Percentiles rank a stretch among this genome's conserved stretches.
Evolutionary conservation across 1,140 invertebrate species (phyloP).

Genomic region (Drosophila trapezifrons): DNA sequence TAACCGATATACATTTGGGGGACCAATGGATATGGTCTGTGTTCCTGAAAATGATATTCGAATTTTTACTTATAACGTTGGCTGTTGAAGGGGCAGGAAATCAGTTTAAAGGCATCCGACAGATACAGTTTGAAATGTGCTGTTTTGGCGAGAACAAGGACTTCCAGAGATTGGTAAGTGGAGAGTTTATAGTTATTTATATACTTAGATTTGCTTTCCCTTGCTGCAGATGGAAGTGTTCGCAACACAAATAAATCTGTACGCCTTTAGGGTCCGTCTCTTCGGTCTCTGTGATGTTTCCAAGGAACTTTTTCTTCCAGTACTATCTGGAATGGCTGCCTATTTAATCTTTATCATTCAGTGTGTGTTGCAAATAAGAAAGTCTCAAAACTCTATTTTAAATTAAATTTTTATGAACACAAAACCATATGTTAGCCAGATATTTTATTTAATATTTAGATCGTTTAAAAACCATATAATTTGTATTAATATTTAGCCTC

Average conservation of each 20-base stretch:
- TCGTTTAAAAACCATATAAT: background rate
- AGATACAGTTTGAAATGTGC: conserved; percentile 4
- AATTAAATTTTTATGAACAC: too few relatives aligned
- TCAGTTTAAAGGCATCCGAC: background rate
- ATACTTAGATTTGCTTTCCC: too few relatives aligned
- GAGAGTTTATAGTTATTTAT: too few relatives aligned
- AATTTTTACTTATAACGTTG: background rate
- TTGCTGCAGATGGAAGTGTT: background rate
- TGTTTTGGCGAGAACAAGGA: background rate
- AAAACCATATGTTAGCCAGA: too few relatives aligned
- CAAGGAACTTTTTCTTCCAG: background rate
- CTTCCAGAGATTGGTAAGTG: conserved; percentile 7
- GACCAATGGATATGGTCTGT: background rate
- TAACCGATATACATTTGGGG: background rate
- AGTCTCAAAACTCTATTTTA: too few relatives aligned
- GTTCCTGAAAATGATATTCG: background rate
- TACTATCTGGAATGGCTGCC: background rate
- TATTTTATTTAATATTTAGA: background rate
- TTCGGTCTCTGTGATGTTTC: conserved; percentile 11
- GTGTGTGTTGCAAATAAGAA: background rate
- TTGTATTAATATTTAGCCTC: too few relatives aligned
- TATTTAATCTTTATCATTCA: background rate
- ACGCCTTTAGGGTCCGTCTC: conserved; percentile 2
- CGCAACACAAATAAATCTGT: background rate
- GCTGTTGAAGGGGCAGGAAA: conserved; percentile 7